Conservation (phyloP, 1,140 invertebrate genomes). For the Phenacoccus solenopsis region DNA sequence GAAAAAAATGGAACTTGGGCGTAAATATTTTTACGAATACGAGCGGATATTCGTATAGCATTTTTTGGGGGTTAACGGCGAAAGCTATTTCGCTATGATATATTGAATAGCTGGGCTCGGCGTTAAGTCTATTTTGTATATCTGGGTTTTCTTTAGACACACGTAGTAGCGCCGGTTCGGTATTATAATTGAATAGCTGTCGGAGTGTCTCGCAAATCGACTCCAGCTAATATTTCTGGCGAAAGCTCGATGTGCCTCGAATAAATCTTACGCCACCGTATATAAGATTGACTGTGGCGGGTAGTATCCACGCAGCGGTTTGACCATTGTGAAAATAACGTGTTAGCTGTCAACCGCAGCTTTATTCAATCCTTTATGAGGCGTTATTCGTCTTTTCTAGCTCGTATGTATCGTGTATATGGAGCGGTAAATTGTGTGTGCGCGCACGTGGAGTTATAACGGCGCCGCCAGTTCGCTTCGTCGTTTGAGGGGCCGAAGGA, state of each 20-base stretch:
- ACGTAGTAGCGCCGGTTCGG: no score
- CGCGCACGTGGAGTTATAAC: neutral
- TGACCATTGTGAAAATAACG: conserved; percentile 10
- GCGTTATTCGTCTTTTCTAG: conserved; percentile 8
- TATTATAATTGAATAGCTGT: neutral
- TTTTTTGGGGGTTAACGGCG: no score
- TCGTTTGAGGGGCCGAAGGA: neutral
- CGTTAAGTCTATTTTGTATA: neutral
- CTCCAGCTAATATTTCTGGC: neutral
- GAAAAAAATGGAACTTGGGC: no score
- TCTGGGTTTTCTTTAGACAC: neutral
- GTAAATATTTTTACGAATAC: neutral
- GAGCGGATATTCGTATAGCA: neutral
- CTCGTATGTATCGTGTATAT: neutral
- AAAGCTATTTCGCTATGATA: neutral
- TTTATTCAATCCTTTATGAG: conserved; percentile 15
- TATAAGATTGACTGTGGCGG: neutral
- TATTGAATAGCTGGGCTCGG: neutral
- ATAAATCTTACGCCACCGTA: neutral
- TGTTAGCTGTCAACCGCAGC: conserved; percentile 16
- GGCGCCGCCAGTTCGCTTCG: neutral
- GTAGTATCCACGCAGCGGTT: neutral
- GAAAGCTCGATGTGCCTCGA: neutral
- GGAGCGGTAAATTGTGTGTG: neutral
- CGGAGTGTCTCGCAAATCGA: neutral